Evolutionary conservation across 2,888 invertebrate species (phyloP).

Genomic region (Marasmarcha lunaedactyla): DNA sequence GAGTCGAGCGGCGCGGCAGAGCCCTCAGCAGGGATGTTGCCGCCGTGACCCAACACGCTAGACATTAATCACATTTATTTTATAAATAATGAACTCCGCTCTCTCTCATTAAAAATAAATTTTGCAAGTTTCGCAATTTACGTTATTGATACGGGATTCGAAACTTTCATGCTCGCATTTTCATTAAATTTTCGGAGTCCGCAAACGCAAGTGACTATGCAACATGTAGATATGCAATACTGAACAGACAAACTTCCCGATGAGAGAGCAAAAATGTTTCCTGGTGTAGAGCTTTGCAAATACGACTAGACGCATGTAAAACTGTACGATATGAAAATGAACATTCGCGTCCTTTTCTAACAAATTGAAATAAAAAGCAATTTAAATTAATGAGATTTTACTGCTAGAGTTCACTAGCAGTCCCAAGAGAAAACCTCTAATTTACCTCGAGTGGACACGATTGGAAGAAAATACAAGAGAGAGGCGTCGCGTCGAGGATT

Average conservation of each 20-base stretch:
- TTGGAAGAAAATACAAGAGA: constrained; percentile 67
- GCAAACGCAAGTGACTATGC: too few relatives aligned
- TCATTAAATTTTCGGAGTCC: too few relatives aligned
- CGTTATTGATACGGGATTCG: too few relatives aligned
- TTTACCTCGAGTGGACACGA: constrained; percentile 66
- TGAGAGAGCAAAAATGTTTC: constrained; percentile 9
- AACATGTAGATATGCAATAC: too few relatives aligned
- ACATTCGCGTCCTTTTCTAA: not conserved
- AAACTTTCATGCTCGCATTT: too few relatives aligned
- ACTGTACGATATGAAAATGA: too few relatives aligned
- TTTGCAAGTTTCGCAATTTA: too few relatives aligned
- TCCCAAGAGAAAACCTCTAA: constrained; percentile 57
- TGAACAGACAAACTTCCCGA: constrained; percentile 5
- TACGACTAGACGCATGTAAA: constrained; percentile 6
- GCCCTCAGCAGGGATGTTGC: not conserved
- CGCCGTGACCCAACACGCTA: not conserved
- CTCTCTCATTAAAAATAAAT: too few relatives aligned
- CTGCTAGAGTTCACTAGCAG: constrained; percentile 37
- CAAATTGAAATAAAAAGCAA: constrained; percentile 12
- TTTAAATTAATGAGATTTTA: constrained; percentile 27
- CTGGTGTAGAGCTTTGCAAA: constrained; percentile 9
- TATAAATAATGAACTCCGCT: too few relatives aligned
- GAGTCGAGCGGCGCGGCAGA: too few relatives aligned
- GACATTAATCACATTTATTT: too few relatives aligned
- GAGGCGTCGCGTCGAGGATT: constrained; percentile 50